Conservation (phyloP, 2,113 vertebrate genomes). For the Ascaphus truei region DNA sequence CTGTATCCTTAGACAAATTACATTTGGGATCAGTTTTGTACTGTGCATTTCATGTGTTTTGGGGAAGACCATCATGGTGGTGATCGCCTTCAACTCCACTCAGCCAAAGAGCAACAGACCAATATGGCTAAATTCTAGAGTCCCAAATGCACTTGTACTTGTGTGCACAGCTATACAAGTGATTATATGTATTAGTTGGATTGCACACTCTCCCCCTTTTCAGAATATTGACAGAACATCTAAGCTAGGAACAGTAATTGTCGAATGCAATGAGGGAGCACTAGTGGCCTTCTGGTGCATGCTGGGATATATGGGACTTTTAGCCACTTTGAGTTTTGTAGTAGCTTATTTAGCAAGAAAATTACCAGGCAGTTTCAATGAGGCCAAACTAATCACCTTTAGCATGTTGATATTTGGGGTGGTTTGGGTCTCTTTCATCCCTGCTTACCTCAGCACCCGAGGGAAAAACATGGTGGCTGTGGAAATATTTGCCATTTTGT, state of each 20-base stretch:
- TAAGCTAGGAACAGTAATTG: not conserved
- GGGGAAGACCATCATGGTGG: not conserved
- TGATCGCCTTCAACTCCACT: slow-evolving; percentile 31
- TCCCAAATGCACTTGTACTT: not conserved
- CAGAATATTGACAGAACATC: not conserved
- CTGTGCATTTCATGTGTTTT: not conserved
- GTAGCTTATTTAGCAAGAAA: not conserved
- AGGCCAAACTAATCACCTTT: not conserved
- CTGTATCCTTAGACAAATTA: not conserved
- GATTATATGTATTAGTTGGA: not conserved
- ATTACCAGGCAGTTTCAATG: not conserved
- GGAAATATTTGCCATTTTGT: too few species aligned
- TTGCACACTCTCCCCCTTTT: not conserved
- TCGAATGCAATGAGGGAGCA: not conserved
- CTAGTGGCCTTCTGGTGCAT: not conserved
- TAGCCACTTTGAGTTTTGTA: not conserved
- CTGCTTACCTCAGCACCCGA: too few species aligned
- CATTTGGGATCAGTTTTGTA: slow-evolving; percentile 2
- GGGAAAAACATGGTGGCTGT: too few species aligned
- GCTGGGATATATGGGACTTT: not conserved
- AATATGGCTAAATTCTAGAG: slow-evolving; percentile 21
- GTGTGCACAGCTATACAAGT: not conserved
- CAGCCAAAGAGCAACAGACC: not conserved
- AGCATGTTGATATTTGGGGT: not conserved
- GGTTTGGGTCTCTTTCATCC: too few species aligned